Evolutionary conservation across 2,113 vertebrate genomes (phyloP).

Genomic region (Perccottus glenii): DNA sequence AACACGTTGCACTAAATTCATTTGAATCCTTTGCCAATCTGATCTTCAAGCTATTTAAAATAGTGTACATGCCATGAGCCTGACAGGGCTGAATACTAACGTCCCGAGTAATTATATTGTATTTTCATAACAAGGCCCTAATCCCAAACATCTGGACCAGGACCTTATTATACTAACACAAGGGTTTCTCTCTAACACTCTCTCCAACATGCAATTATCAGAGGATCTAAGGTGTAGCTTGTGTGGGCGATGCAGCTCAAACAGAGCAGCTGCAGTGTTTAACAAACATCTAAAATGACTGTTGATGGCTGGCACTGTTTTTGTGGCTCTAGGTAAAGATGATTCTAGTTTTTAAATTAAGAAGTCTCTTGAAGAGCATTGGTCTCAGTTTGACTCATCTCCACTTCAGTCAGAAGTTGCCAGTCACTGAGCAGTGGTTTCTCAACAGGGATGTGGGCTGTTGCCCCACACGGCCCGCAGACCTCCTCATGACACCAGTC

Average conservation of each 20-base stretch:
- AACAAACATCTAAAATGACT: conserved; percentile 63
- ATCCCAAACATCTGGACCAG: conserved; percentile 68
- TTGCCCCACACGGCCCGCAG: conserved; percentile 24
- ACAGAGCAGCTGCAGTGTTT: conserved; percentile 61
- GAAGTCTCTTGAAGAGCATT: conserved; percentile 36
- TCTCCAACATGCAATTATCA: conserved; percentile 61
- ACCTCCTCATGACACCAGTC: conserved; percentile 38
- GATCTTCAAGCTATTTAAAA: conserved; percentile 33
- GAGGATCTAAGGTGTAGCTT: conserved; percentile 58
- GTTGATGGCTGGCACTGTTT: conserved; percentile 39
- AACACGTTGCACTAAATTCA: conserved; percentile 50
- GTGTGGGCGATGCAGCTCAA: conserved; percentile 69
- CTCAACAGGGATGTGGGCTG: conserved; percentile 46
- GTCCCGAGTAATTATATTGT: conserved; percentile 50
- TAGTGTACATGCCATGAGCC: conserved; percentile 53
- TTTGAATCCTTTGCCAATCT: conserved; percentile 49
- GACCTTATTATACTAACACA: conserved; percentile 57
- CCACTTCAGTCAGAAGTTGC: conserved; percentile 58
- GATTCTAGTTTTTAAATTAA: conserved; percentile 46
- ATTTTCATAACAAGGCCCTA: conserved; percentile 65
- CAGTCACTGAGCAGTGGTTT: conserved; percentile 46
- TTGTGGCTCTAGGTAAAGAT: conserved; percentile 40
- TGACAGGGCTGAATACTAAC: conserved; percentile 57
- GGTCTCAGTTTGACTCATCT: conserved; percentile 70
- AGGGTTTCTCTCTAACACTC: conserved; percentile 49